Evolutionary conservation across 2,888 invertebrate genomes (phyloP).

Genomic region (Adineta ricciae): DNA sequence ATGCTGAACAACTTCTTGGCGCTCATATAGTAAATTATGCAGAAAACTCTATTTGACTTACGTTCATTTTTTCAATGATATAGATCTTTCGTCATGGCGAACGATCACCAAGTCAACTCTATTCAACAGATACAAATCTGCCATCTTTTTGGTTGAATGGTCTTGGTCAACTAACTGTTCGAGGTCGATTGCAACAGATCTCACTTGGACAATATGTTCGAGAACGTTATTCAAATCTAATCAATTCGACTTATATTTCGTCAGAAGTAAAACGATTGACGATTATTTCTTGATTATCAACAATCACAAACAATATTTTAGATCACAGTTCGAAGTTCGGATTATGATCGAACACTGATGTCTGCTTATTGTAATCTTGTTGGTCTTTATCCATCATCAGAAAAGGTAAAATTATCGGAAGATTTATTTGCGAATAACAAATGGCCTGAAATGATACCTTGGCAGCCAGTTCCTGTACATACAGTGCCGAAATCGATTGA

Average conservation of each 20-base stretch:
- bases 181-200: constrained; percentile 34
- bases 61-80: neutral
- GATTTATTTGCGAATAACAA: neutral
- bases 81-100: constrained; percentile 35
- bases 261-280: neutral
- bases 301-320: no score
- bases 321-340: constrained; percentile 25
- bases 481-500: neutral
- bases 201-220: constrained; percentile 31
- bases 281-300: neutral
- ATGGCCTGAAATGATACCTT: constrained; percentile 24
- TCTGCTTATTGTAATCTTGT: constrained; percentile 30
- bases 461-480: constrained; percentile 32
- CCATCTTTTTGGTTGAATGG: constrained; percentile 33
- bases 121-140: constrained; percentile 23
- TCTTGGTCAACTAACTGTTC: constrained; percentile 34
- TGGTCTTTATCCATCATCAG: constrained; percentile 31
- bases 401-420: neutral
- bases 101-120: constrained; percentile 33
- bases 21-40: neutral
- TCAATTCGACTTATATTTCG: constrained; percentile 24
- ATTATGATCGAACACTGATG: constrained; percentile 33
- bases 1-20: neutral
- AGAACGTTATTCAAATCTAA: constrained; percentile 31
- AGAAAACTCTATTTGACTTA: neutral